These are phyloP conservation scores for Ovibos moschatus DNA, from an alignment of 2,113 vertebrate genomes.

Conservation along the genomic window DNA sequence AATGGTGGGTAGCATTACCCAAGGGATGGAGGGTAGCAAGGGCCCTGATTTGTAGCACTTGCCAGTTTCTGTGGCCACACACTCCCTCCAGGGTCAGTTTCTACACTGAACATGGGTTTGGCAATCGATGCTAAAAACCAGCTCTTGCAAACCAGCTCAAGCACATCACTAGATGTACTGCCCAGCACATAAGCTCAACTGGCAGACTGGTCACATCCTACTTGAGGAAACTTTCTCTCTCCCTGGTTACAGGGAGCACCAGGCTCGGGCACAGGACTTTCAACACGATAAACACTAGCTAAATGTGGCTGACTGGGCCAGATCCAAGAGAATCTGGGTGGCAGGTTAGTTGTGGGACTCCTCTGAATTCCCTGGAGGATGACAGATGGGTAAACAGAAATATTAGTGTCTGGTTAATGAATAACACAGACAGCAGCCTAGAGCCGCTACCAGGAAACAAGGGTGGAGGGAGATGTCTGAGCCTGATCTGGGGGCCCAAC, in stretches of 20 bases:
- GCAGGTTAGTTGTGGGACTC: not conserved
- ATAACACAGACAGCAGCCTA: slow-evolving; percentile 31
- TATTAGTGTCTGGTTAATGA: slow-evolving; percentile 64
- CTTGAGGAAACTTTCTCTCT: not conserved
- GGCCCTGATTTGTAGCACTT: not conserved
- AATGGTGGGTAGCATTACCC: not conserved
- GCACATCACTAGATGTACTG: not conserved
- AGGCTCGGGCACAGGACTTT: not conserved
- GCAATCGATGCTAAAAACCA: not conserved
- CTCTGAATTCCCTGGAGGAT: not conserved
- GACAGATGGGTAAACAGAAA: slow-evolving; percentile 69
- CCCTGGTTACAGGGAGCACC: not conserved
- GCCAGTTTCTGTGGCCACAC: not conserved
- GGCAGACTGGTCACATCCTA: not conserved
- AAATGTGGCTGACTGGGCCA: not conserved
- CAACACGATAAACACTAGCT: not conserved
- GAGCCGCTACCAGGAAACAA: slow-evolving; percentile 30
- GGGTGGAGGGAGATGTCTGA: not conserved
- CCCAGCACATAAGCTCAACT: not conserved
- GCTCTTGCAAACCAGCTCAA: not conserved
- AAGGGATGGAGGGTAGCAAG: not conserved
- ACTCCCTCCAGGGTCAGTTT: not conserved
- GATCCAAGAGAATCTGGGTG: not conserved
- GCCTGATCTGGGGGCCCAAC: not conserved
- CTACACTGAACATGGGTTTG: not conserved